Conservation (phyloP, 2,888 invertebrate species). For the Diarsia rubi region DNA sequence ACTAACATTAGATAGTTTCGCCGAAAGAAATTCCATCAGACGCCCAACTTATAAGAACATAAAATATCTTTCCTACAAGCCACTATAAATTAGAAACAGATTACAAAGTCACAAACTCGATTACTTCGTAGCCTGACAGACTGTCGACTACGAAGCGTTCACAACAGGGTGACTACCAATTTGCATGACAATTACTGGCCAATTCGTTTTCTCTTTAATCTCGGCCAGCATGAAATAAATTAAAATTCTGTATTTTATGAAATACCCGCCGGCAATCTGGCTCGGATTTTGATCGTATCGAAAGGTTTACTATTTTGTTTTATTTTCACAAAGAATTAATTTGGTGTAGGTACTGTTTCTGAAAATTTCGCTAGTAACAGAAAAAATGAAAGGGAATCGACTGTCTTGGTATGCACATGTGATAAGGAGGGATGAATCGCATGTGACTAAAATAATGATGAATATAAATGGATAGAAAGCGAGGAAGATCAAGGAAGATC, state of each 20-base stretch:
- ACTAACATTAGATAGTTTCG: background rate
- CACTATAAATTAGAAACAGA: slow-evolving; percentile 20
- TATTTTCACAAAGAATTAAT: background rate
- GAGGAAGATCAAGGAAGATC: no score
- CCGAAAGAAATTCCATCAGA: background rate
- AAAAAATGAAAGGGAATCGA: no score
- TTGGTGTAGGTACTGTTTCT: background rate
- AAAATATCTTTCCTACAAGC: background rate
- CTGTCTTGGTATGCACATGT: no score
- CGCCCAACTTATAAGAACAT: background rate
- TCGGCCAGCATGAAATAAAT: slow-evolving; percentile 54
- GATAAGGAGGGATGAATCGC: no score
- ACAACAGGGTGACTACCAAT: slow-evolving; percentile 49
- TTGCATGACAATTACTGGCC: slow-evolving; percentile 59
- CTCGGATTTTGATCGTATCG: slow-evolving; percentile 10
- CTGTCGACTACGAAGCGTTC: slow-evolving; percentile 31
- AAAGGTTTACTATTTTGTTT: slow-evolving; percentile 3
- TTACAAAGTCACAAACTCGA: slow-evolving; percentile 35
- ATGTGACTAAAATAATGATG: no score
- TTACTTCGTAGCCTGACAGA: slow-evolving; percentile 28
- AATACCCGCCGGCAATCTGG: slow-evolving; percentile 31
- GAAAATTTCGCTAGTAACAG: no score
- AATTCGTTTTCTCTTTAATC: slow-evolving; percentile 57
- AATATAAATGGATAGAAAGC: no score
- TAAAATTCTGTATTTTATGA: slow-evolving; percentile 53